Evolutionary conservation across 2,797 vertebrate species (phyloP), one percentile per base, ranked within the genome.

Genomic region (Chaunax sp.): DNA sequence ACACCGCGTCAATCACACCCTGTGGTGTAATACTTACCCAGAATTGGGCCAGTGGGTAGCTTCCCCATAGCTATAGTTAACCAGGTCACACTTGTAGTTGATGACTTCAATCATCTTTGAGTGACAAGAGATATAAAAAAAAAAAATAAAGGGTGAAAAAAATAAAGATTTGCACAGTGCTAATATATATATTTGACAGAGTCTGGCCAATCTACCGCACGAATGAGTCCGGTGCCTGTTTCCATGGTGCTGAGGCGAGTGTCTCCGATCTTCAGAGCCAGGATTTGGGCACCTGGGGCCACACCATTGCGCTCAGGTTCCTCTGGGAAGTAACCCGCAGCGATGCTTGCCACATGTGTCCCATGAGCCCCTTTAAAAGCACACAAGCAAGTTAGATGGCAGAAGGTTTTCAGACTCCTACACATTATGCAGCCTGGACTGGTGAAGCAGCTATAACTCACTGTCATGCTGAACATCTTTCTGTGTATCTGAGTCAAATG

Each of bases 1-100:
- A 10, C 20, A 64, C 7, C n/a, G n/a, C n/a, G n/a, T 57, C 7
- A 55, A 28, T 33, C 14, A 60, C 12, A 1, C 19, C 6, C 10
- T 13, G 4, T 1, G 2, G 16, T 51, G 8, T 10, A 37, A 26
- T 7, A 75, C 96, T 94, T 75, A 99, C 98, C 98, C 98, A 65
- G 97, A 96, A 92, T 99, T 99, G 60, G 98, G 97, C 98, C 98
- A 99, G 74, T 99, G 97, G 19, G 98, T 98, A 54, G 98, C 98
- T 90, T 99, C 98, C 46, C 98, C 98, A 26, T 99, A 99, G 84
- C 98, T 99, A 67, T 99, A 99, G 93, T 99, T 99, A 75, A 99
- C 96, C 78, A 99, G 95, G 89, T 99, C 98, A 92, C 98, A 99
- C 72, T 98, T 99, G 85, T 98, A 96, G 90, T 96, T 99, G 89